phyloP scores from a whole-genome alignment of 2,888 invertebrate species.

The Tetragonisca angustula region DNA sequence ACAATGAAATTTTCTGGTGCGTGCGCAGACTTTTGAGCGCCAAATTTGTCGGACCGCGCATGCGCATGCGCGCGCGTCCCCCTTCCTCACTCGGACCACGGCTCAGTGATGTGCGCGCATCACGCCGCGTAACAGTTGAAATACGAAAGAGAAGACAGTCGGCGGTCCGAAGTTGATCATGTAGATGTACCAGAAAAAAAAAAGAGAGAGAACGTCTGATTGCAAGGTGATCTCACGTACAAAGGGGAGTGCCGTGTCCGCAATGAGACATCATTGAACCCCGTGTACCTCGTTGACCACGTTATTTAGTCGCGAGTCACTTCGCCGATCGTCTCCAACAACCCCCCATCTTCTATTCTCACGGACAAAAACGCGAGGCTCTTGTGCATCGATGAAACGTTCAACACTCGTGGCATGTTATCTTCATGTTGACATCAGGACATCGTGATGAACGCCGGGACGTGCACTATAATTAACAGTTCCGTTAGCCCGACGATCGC shows the following conservation, averaged over 20 bases:
- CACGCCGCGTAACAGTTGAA: slow-evolving; percentile 79
- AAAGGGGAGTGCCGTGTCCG: slow-evolving; percentile 9
- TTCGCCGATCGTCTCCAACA: background rate
- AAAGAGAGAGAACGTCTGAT: slow-evolving; percentile 30
- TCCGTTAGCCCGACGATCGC: slow-evolving; percentile 2
- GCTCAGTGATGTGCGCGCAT: slow-evolving; percentile 62
- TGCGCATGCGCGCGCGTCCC: slow-evolving; percentile 27
- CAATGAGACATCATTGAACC: slow-evolving; percentile 36
- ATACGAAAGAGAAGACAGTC: slow-evolving; percentile 80
- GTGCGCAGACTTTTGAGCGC: background rate
- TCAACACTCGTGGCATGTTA: background rate
- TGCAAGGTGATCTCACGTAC: slow-evolving; percentile 45
- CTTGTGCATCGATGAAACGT: slow-evolving; percentile 44
- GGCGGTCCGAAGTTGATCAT: slow-evolving; percentile 73
- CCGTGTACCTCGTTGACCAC: background rate
- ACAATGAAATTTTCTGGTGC: background rate
- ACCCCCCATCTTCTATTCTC: background rate
- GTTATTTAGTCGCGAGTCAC: slow-evolving; percentile 11
- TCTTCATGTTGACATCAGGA: slow-evolving; percentile 17
- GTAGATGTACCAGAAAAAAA: slow-evolving; percentile 69
- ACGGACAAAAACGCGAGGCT: background rate
- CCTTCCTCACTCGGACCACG: background rate
- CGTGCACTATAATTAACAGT: background rate
- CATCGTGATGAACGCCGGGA: slow-evolving; percentile 39
- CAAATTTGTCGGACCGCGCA: slow-evolving; percentile 3